Evolutionary conservation across 2,888 invertebrate genomes (phyloP).

Genomic region (Polymixis lichenea): DNA sequence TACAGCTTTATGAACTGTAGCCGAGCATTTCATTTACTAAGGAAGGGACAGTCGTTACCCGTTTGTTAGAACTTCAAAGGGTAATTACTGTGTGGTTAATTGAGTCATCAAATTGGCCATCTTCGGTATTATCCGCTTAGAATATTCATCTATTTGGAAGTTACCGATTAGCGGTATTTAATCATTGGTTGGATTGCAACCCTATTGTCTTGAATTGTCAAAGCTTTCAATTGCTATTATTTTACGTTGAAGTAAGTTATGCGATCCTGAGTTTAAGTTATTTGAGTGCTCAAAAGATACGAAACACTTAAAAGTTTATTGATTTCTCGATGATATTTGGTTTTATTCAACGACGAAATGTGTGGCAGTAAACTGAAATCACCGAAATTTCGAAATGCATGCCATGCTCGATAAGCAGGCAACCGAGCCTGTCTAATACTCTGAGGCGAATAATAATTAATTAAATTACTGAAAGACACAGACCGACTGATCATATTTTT

Average conservation of each 20-base stretch:
- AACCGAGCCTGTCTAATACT: neutral
- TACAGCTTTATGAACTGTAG: conserved; percentile 16
- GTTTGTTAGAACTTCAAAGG: conserved; percentile 49
- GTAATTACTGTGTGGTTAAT: conserved; percentile 54
- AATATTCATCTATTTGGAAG: conserved; percentile 33
- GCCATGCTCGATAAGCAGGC: neutral
- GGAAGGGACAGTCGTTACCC: conserved; percentile 43
- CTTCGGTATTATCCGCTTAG: conserved; percentile 25
- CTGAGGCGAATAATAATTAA: conserved; percentile 2
- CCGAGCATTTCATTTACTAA: conserved; percentile 40
- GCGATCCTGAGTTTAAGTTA: neutral
- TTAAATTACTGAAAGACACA: conserved; percentile 27
- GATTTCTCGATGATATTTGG: neutral
- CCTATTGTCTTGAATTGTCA: neutral
- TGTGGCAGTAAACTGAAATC: neutral
- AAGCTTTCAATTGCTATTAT: neutral
- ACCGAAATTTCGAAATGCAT: neutral
- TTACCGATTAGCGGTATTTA: conserved; percentile 16
- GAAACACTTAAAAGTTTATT: neutral
- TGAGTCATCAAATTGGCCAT: conserved; percentile 51
- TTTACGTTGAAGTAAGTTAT: neutral
- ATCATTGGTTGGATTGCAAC: conserved; percentile 28
- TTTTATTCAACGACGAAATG: neutral
- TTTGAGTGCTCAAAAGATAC: neutral
- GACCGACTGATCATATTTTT: conserved; percentile 36